A percentile compares a stretch with the other conserved stretches of the same genome.
Conservation (phyloP, 2,888 invertebrate species). For the Calephelis perditalis region DNA sequence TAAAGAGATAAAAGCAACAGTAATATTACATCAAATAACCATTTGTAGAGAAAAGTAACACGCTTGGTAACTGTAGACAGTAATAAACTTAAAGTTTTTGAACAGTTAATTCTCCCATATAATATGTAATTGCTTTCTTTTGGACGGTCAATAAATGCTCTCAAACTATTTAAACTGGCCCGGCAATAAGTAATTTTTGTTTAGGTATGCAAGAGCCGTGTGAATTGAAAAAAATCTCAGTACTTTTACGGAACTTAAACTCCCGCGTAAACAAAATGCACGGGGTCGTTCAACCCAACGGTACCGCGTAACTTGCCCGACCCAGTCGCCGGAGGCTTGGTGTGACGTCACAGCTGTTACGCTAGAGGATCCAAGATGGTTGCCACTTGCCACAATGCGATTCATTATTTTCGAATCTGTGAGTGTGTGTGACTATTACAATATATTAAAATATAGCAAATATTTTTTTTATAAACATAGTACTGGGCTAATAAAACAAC, state of each 20-base stretch:
- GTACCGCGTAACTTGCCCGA: slow-evolving; percentile 49
- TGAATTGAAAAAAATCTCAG: slow-evolving; percentile 41
- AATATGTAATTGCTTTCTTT: slow-evolving; percentile 8
- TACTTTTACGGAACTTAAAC: slow-evolving; percentile 31
- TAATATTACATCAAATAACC: slow-evolving; percentile 3
- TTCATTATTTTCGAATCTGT: too few relatives aligned
- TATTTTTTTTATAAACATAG: too few relatives aligned
- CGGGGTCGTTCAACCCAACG: slow-evolving; percentile 68
- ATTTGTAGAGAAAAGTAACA: background rate
- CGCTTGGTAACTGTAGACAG: slow-evolving; percentile 6
- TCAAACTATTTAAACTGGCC: slow-evolving; percentile 10
- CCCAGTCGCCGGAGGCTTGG: slow-evolving; percentile 44
- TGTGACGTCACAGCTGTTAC: slow-evolving; percentile 61
- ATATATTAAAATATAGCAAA: too few relatives aligned
- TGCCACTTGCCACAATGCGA: slow-evolving; percentile 2
- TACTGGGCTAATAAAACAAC: slow-evolving; percentile 4
- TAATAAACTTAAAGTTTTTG: slow-evolving; percentile 8
- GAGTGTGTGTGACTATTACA: too few relatives aligned
- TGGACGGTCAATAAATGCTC: slow-evolving; percentile 5
- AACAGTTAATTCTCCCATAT: slow-evolving; percentile 8
- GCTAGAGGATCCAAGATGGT: slow-evolving; percentile 30
- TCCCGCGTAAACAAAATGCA: slow-evolving; percentile 67
- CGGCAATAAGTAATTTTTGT: slow-evolving; percentile 11
- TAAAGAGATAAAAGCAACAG: background rate
- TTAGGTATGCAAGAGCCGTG: slow-evolving; percentile 32